Base-by-base conservation (phyloP, 2,888 invertebrate genomes). In the Homarus gammarus region DNA sequence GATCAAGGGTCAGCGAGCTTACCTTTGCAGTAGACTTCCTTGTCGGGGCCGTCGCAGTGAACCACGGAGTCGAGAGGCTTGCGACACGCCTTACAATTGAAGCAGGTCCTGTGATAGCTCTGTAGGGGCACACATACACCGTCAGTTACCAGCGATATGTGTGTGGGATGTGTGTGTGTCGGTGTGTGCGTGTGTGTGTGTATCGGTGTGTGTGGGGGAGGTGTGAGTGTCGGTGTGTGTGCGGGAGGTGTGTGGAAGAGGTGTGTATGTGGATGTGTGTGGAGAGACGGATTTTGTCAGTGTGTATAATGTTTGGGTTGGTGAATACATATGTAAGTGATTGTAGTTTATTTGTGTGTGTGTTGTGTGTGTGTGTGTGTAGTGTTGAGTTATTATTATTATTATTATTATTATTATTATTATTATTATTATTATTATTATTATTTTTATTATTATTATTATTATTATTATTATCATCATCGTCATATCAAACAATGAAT, bases 1-100 rank as follows among this genome's bases (percentile, higher is more conserved):
- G 68, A 31, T 68, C 6, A 15, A 49, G 31, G 38, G 31, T 5
- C 22, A 38, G 31, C 5, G 38, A n/a, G 10, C 91, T 84, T 27
- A 92, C 91, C 89, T 86, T 91, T 90, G 56, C 92, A 92, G 95
- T 98, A 99, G 93, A 99, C 97, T 94, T 98, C 97, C 87, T 97
- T 97, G 94, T 98, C 97, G 91, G 98, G 98, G 92, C 97, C 98
- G 93, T 98, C 98, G 94, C 97, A 97, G 93, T 97, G 95, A 94
- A 97, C 98, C 93, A 97, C 97, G 93, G 98, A 98, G 94, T 98
- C 98, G 94, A 97, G 95, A 93, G 97, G 97, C 94, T 96, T 92
- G 93, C 96, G 96, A 94, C 98, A 98, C 93, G 96, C 97, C 84
- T 96, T 96, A 94, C 99, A 99, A 94, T 96, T 96, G 96, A 99